phyloP scores from a whole-genome alignment of 2,888 invertebrate species.

The Trileptium ribeirensis region DNA sequence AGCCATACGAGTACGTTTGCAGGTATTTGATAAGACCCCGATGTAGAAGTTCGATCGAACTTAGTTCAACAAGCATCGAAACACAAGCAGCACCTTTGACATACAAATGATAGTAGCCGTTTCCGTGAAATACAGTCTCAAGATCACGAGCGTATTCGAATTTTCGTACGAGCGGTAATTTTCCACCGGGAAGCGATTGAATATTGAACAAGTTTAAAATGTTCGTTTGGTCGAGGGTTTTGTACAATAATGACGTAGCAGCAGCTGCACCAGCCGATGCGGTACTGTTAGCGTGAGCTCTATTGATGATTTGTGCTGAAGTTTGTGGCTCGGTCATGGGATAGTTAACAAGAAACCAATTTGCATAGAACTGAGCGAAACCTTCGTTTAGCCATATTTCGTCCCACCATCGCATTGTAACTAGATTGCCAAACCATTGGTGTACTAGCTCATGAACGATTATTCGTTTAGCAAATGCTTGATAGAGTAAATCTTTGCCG shows the following conservation, averaged over 20 bases:
- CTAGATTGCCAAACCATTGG: constrained; percentile 52
- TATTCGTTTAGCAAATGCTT: constrained; percentile 38
- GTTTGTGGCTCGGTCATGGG: not conserved
- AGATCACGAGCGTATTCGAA: not conserved
- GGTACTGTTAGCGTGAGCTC: no score
- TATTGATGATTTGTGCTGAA: not conserved
- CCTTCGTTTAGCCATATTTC: constrained; percentile 52
- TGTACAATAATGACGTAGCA: not conserved
- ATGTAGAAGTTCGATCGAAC: not conserved
- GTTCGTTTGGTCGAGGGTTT: not conserved
- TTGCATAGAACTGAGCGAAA: constrained; percentile 49
- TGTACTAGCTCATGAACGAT: constrained; percentile 55
- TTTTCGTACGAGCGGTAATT: not conserved
- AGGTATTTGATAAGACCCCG: constrained; percentile 4
- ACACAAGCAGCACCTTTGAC: constrained; percentile 17
- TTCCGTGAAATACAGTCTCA: not conserved
- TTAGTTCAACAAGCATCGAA: constrained; percentile 2
- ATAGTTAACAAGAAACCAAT: constrained; percentile 38
- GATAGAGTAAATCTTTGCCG: not conserved
- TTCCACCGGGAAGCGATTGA: not conserved
- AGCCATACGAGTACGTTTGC: not conserved
- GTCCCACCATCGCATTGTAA: constrained; percentile 49
- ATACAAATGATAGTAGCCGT: constrained; percentile 15
- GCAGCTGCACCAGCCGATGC: not conserved
- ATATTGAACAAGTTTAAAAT: not conserved